Evolutionary conservation across 2,888 invertebrate species (phyloP).

Genomic region (Hymenopus coronatus): DNA sequence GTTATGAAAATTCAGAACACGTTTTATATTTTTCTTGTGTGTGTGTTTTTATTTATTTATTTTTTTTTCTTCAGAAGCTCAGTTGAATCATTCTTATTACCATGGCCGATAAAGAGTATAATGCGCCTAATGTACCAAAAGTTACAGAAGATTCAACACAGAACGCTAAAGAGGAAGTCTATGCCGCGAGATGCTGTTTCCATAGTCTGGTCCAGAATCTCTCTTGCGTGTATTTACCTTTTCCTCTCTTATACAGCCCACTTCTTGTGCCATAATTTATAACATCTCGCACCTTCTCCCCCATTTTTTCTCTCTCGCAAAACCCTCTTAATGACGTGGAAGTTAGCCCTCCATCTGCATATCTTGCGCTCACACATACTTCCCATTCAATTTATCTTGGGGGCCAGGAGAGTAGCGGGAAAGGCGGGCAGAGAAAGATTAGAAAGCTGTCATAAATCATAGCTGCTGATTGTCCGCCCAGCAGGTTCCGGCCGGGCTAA

Average conservation of each 20-base stretch:
- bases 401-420: neutral
- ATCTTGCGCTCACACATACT: conserved; percentile 24
- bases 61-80: too few species aligned
- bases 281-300: neutral
- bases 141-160: too few species aligned
- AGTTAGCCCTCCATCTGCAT: conserved; percentile 28
- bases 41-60: too few species aligned
- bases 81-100: too few species aligned
- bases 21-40: too few species aligned
- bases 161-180: too few species aligned
- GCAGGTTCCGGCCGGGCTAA: neutral
- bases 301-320: neutral
- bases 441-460: conserved; percentile 34
- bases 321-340: conserved; percentile 20
- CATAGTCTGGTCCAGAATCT: neutral
- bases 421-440: conserved; percentile 27
- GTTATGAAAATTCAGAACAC: too few species aligned
- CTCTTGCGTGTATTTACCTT: neutral
- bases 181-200: too few species aligned
- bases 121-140: too few species aligned
- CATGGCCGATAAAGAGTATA: too few species aligned
- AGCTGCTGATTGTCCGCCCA: conserved; percentile 26
- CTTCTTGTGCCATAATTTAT: conserved; percentile 3
- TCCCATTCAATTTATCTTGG: conserved; percentile 34
- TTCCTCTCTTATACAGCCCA: neutral